Percentiles rank a stretch among this genome's conserved stretches.
Conservation (phyloP, 2,113 vertebrate genomes). For the Limnothrissa miodon region DNA sequence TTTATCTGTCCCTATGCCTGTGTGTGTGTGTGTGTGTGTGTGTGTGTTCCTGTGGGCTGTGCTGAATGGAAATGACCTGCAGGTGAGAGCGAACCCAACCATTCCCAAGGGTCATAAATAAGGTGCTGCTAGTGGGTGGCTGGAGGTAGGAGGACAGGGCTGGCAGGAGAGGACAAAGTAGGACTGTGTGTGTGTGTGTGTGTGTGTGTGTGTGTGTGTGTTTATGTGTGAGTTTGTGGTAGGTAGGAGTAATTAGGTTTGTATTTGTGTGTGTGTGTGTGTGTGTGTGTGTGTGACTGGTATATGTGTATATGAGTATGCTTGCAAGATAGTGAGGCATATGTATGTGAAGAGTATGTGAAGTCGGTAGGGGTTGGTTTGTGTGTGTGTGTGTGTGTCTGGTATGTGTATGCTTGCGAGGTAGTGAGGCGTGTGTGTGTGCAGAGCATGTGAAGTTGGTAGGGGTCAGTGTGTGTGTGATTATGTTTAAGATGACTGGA, state of each 20-base stretch:
- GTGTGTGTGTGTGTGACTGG: neutral
- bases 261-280: neutral
- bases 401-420: neutral
- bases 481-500: neutral
- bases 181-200: neutral
- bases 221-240: neutral
- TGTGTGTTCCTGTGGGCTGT: conserved; percentile 42
- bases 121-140: neutral
- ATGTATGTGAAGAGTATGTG: too few relatives aligned
- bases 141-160: conserved; percentile 14
- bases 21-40: conserved; percentile 35
- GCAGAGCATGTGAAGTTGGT: too few relatives aligned
- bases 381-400: neutral
- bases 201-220: neutral
- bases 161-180: conserved; percentile 15
- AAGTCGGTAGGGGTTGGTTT: neutral
- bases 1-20: conserved; percentile 14
- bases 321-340: neutral
- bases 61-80: conserved; percentile 44
- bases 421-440: neutral
- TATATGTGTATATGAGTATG: neutral
- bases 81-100: conserved; percentile 33
- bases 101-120: conserved; percentile 42
- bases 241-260: too few relatives aligned
- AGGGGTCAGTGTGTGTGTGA: neutral